Percentiles rank a stretch among this genome's conserved stretches.
Conservation (phyloP, 2,797 vertebrate species). For the Microctenopoma steveboyesi region DNA sequence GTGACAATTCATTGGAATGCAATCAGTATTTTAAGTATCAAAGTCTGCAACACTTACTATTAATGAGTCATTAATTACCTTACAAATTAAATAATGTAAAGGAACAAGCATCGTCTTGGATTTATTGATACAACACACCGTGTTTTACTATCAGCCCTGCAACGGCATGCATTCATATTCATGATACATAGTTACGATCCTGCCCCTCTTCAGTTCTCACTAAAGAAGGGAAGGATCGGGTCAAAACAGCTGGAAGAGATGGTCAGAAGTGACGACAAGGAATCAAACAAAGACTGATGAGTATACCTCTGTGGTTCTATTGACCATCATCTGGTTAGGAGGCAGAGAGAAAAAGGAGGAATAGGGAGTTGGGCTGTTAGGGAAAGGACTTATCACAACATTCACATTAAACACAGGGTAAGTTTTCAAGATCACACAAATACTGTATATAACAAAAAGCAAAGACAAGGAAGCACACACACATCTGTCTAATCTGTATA, state of each 20-base stretch:
- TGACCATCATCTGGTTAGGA: conserved; percentile 99
- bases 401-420: conserved; percentile 37
- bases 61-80: neutral
- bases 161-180: conserved; percentile 57
- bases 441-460: conserved; percentile 11
- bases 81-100: conserved; percentile 13
- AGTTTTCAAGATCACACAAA: conserved; percentile 28
- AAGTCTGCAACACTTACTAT: conserved; percentile 2
- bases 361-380: conserved; percentile 65
- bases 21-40: conserved; percentile 3
- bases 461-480: conserved; percentile 30
- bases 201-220: conserved; percentile 7
- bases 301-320: conserved; percentile 99
- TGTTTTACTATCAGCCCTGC: conserved; percentile 69
- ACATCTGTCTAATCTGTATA: neutral
- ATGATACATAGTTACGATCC: conserved; percentile 36
- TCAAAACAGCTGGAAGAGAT: conserved; percentile 55
- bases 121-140: conserved; percentile 23
- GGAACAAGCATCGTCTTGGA: conserved; percentile 31
- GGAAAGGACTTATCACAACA: conserved; percentile 45
- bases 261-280: conserved; percentile 35
- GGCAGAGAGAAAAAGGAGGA: conserved; percentile 75
- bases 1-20: neutral
- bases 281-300: conserved; percentile 32
- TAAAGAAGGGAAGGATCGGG: conserved; percentile 25